Evolutionary conservation across 1,140 invertebrate species (phyloP), one percentile per base, ranked within the genome.

Genomic region (Helicorthomorpha holstii): DNA sequence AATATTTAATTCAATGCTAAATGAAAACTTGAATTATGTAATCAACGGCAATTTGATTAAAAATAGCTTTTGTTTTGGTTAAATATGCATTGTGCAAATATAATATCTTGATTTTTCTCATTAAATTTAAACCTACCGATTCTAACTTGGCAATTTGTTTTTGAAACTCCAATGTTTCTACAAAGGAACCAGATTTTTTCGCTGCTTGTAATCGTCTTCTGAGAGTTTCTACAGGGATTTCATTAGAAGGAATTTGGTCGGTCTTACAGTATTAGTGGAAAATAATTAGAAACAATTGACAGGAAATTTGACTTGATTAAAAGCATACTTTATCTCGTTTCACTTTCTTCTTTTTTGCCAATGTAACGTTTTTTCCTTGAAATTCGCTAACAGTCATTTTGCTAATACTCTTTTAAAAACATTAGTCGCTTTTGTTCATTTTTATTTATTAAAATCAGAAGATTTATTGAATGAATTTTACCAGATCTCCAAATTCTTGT

Each of bases 401-500:
- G 7, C 29, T 16, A 34, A 34, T 34, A 16, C 16, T 34, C 29
- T 34, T 7, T 34, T 7, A 7, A 34, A 34, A 34, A 7, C 7
- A 7, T 16, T 7, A 7, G 29, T 34, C 16, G 7, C n/a, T n/a
- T n/a, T 34, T 16, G 29, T 34, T 34, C 7, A 7, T 34, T 7
- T 34, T 34, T 7, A 34, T 34, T 34, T 34, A 34, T 34, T 34
- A 7, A 16, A 7, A 16, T 16, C 16, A 7, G 7, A 7, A 34
- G 7, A 34, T 34, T 34, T 34, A 16, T 34, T 34, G 7, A 21
- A 42, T 43, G 34, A 14, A 24, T 29, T 42, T 58, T 54, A 58
- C 59, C 51, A 74, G 50, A 57, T 77, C 70, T 56, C 77, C 77
- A 65, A 68, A 79, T 58, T 78, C 68, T 60, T 68, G 61, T 1